Evolutionary conservation across 2,797 vertebrate species (phyloP), one percentile per base, ranked within the genome.

Genomic region (Pangasius krempfi): DNA sequence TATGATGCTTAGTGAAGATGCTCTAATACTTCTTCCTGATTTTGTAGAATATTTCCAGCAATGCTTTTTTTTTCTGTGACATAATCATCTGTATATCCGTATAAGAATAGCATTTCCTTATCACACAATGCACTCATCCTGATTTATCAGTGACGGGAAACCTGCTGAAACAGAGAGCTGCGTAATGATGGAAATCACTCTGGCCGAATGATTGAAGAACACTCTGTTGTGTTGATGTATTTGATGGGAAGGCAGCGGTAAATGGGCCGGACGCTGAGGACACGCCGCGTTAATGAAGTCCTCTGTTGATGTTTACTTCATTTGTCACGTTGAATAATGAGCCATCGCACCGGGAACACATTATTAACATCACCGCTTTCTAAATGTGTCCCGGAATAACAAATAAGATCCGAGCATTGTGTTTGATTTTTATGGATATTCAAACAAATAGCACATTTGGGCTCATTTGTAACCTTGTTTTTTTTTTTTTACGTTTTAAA

Each of bases 271-370:
- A 78, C 6, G 12, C 27, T 2, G 73, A 50, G 33, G 56, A 33
- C 37, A 66, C 50, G 37, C 25, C 7, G 27, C 14, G 33, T 33
- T 87, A 89, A 87, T 70, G 88, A 89, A 82, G 56, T 33, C 50
- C 44, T 70, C 60, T 27, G 18, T 60, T 47, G 37, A 73, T 75
- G 54, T 82, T 52, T 89, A 64, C 54, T 81, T 84, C 47, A 84
- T 87, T 84, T 58, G 20, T 84, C 33, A 84, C 3, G 2, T 58
- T 87, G 72, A 89, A 78, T 84, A 87, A 89, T 89, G 85, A 87
- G 3, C 40, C 85, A 5, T 56, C 47, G 20, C 56, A 68, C 4
- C n/a, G 33, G 68, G 37, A 82, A 68, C 60, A 50, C 68, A 66
- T 73, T 73, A 73, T 73, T 72, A 73, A 81, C 88, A 73, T 73